Evolutionary conservation across 2,113 vertebrate species (phyloP).

Genomic region (Bombycilla garrulus): DNA sequence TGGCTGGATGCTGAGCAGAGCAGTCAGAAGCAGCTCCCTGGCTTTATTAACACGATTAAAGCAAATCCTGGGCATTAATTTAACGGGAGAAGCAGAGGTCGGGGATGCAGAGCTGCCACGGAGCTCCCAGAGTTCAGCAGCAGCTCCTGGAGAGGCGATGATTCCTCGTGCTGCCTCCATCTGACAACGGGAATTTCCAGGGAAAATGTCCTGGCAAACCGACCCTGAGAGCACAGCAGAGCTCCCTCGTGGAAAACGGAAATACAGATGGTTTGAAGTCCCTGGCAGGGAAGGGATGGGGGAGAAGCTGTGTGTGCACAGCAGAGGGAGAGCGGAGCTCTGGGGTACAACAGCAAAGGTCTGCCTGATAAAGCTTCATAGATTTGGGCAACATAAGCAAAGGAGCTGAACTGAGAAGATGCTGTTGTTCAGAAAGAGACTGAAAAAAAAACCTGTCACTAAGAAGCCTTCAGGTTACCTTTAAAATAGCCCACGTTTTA

Average conservation of each 20-base stretch:
- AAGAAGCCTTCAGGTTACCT: background rate
- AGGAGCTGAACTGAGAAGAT: background rate
- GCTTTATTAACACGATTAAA: background rate
- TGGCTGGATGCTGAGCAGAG: background rate
- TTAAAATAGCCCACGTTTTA: background rate
- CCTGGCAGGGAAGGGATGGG: background rate
- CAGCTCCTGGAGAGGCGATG: background rate
- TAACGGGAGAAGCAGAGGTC: background rate
- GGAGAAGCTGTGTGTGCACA: background rate
- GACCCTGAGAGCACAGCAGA: background rate
- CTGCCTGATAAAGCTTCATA: background rate
- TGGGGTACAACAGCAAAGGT: background rate
- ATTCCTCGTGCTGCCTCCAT: fast-evolving
- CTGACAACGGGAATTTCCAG: background rate
- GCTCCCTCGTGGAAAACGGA: background rate
- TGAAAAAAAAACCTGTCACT: background rate
- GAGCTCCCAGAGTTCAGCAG: background rate
- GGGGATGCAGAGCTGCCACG: background rate
- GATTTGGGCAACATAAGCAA: background rate
- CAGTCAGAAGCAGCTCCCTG: background rate
- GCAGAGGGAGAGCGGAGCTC: background rate
- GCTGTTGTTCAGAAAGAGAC: background rate
- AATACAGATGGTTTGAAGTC: background rate
- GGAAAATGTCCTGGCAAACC: background rate
- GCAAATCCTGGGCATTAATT: background rate